Percentiles rank a stretch among this genome's conserved stretches.
These are phyloP conservation scores for Tipula unca DNA, from an alignment of 2,888 invertebrate genomes.

Conservation along the genomic window DNA sequence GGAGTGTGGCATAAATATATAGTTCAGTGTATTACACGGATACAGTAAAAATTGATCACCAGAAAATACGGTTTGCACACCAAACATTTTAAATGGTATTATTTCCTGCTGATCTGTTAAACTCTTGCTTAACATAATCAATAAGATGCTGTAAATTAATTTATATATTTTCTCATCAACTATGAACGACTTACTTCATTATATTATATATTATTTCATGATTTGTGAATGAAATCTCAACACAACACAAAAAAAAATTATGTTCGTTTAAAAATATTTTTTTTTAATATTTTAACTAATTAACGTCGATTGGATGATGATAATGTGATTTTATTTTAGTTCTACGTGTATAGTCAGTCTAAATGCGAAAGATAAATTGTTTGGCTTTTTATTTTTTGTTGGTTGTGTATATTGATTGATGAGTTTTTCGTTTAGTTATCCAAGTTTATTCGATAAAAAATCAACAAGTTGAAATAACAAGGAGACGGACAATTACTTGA, in stretches of 20 bases:
- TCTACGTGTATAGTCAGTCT: background rate
- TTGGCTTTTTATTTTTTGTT: background rate
- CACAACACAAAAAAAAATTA: background rate
- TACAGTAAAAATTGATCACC: background rate
- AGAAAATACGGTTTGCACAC: background rate
- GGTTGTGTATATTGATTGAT: constrained; percentile 1
- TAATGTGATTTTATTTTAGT: constrained; percentile 2
- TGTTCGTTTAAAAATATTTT: background rate
- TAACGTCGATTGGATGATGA: constrained; percentile 14
- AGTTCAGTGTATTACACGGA: too few species aligned
- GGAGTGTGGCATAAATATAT: background rate
- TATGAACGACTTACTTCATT: background rate
- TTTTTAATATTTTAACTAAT: constrained; percentile 1
- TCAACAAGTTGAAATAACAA: background rate
- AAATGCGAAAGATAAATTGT: background rate
- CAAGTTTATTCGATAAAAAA: background rate
- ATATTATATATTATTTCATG: too few species aligned
- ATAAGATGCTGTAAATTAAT: background rate
- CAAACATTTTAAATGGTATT: background rate
- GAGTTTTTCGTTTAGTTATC: background rate
- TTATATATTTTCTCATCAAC: background rate
- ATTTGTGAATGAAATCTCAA: background rate
- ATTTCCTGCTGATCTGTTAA: background rate
- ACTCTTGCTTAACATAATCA: background rate
- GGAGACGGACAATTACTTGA: background rate